A percentile compares a stretch with the other conserved stretches of the same genome.
Evolutionary conservation across 2,888 invertebrate species (phyloP).

Genomic region (Galerucella nymphaeae): DNA sequence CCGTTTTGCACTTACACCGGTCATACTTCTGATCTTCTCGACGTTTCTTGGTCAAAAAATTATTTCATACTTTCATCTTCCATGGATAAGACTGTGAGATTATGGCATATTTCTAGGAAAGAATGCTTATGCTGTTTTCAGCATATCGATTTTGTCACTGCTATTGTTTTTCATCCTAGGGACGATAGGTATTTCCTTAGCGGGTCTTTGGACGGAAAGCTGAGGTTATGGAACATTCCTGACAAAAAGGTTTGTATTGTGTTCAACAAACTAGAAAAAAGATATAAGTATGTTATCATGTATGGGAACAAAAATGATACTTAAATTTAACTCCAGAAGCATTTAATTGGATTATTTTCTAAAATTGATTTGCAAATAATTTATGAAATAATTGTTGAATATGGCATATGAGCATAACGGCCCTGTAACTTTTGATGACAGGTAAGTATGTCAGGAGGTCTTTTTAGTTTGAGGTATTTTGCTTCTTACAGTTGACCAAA

Average conservation of each 20-base stretch:
- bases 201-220: constrained; percentile 96
- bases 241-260: constrained; percentile 82
- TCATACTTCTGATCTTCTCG: constrained; percentile 95
- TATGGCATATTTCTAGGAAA: constrained; percentile 97
- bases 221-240: constrained; percentile 99
- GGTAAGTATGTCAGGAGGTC: too few relatives aligned
- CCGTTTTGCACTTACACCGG: constrained; percentile 95
- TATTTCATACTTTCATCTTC: constrained; percentile 97
- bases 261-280: too few relatives aligned
- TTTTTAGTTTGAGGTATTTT: too few relatives aligned
- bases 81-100: constrained; percentile 97
- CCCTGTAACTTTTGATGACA: too few relatives aligned
- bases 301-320: too few relatives aligned
- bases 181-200: constrained; percentile 94
- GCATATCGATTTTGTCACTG: constrained; percentile 99
- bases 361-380: too few relatives aligned
- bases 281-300: too few relatives aligned
- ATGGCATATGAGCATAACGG: too few relatives aligned
- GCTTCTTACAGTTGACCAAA: too few relatives aligned
- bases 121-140: constrained; percentile 99
- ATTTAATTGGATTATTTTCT: too few relatives aligned
- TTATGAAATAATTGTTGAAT: too few relatives aligned
- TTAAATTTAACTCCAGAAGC: too few relatives aligned
- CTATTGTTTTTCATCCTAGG: constrained; percentile 97
- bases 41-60: constrained; percentile 99